Percentiles rank a stretch among this genome's conserved stretches.
Evolutionary conservation across 2,888 invertebrate genomes (phyloP).

Genomic region (Hesperia comma): DNA sequence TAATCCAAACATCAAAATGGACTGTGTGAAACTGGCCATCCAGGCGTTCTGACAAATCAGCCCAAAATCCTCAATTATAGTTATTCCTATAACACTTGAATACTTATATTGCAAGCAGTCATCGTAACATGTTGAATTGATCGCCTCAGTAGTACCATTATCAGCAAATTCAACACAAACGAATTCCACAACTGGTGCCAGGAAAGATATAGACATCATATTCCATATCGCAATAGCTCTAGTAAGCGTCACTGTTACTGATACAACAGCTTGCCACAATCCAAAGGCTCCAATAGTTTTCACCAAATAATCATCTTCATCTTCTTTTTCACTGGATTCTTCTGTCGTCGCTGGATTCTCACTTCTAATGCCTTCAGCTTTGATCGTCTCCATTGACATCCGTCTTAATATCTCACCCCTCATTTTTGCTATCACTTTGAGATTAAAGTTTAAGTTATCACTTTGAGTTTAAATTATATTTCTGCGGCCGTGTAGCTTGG

Average conservation of each 20-base stretch:
- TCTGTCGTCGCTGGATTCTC: background rate
- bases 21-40: constrained; percentile 61
- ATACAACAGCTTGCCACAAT: constrained; percentile 54
- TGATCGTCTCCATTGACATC: constrained; percentile 10
- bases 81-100: constrained; percentile 51
- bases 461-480: background rate
- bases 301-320: constrained; percentile 8
- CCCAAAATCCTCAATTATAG: constrained; percentile 56
- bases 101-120: constrained; percentile 54
- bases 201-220: constrained; percentile 53
- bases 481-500: constrained; percentile 10
- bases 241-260: constrained; percentile 44
- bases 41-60: constrained; percentile 60
- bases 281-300: constrained; percentile 61
- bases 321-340: background rate
- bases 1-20: constrained; percentile 60
- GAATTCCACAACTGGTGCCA: constrained; percentile 59
- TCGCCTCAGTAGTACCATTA: constrained; percentile 44
- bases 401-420: constrained; percentile 24
- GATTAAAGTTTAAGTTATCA: constrained; percentile 14
- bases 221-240: constrained; percentile 57
- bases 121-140: constrained; percentile 58
- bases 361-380: background rate
- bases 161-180: constrained; percentile 51
- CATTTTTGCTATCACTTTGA: constrained; percentile 2